Conservation (phyloP, 1,140 invertebrate species). For the Rhynchophorus ferrugineus region DNA sequence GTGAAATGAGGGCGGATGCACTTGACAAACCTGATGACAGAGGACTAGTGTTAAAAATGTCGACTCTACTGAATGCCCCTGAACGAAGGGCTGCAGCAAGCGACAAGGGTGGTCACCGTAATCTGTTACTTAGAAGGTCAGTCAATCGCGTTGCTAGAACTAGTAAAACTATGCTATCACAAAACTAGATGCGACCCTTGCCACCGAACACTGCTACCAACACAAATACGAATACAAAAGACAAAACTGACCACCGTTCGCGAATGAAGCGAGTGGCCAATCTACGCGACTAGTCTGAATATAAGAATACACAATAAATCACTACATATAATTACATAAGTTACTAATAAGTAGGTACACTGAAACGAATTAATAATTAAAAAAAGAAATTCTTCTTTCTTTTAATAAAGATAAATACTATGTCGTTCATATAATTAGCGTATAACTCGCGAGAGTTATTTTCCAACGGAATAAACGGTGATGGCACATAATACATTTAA, state of each 20-base stretch:
- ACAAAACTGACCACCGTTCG: constrained; percentile 15
- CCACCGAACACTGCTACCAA: constrained; percentile 23
- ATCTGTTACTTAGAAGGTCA: constrained; percentile 24
- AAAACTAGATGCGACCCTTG: constrained; percentile 27
- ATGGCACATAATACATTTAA: constrained; percentile 36
- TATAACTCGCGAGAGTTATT: constrained; percentile 9
- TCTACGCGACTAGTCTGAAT: constrained; percentile 35
- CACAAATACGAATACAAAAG: constrained; percentile 32
- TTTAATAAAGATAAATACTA: constrained; percentile 30
- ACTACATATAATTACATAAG: constrained; percentile 36
- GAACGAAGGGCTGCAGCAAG: constrained; percentile 16
- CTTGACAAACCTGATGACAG: not conserved
- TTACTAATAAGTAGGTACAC: constrained; percentile 24
- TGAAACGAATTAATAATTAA: constrained; percentile 22
- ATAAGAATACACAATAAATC: constrained; percentile 35
- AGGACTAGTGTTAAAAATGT: not conserved
- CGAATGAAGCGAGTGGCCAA: constrained; percentile 21
- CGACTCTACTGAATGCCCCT: constrained; percentile 2
- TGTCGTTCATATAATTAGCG: constrained; percentile 23
- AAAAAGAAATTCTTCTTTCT: constrained; percentile 4
- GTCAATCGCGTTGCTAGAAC: constrained; percentile 22
- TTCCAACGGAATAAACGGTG: constrained; percentile 26
- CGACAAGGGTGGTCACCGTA: constrained; percentile 20
- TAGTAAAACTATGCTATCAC: constrained; percentile 29
- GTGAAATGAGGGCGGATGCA: too few relatives aligned